Conservation (phyloP, 2,113 vertebrate species). For the Spilogale gracilis region DNA sequence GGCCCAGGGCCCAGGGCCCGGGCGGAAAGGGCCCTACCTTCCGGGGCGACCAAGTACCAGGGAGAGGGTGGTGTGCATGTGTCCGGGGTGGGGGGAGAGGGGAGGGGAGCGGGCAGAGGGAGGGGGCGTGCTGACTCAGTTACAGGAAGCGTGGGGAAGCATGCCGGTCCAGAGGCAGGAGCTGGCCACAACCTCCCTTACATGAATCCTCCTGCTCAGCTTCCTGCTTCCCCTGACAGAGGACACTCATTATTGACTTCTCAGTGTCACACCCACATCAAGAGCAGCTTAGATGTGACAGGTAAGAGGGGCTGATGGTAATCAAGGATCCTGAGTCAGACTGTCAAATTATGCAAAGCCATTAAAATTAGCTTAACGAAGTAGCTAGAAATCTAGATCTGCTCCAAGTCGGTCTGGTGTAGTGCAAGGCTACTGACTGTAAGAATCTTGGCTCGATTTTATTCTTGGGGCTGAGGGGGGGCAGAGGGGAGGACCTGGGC, state of each 20-base stretch:
- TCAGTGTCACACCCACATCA: rapidly evolving
- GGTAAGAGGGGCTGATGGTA: rapidly evolving
- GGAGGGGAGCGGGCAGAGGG: not conserved
- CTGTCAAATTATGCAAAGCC: rapidly evolving
- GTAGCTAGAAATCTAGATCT: rapidly evolving
- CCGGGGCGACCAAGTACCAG: not conserved
- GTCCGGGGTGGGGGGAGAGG: not conserved
- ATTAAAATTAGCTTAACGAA: rapidly evolving
- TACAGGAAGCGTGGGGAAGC: rapidly evolving
- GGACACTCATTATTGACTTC: not conserved
- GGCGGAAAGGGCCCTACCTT: too few relatives aligned
- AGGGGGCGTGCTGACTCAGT: not conserved
- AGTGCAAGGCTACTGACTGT: rapidly evolving
- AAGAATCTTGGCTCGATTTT: not conserved
- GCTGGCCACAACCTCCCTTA: rapidly evolving
- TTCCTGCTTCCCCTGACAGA: rapidly evolving
- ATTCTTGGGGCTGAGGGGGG: not conserved
- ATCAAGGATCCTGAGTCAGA: not conserved
- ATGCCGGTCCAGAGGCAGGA: rapidly evolving
- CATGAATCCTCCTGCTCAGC: rapidly evolving
- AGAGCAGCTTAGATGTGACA: rapidly evolving
- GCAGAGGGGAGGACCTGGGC: not conserved
- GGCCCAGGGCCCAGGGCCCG: rapidly evolving
- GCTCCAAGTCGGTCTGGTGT: rapidly evolving
- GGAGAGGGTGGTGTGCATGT: rapidly evolving